phyloP scores from a whole-genome alignment of 1,140 invertebrate genomes.

The Drosophila punjabiensis region DNA sequence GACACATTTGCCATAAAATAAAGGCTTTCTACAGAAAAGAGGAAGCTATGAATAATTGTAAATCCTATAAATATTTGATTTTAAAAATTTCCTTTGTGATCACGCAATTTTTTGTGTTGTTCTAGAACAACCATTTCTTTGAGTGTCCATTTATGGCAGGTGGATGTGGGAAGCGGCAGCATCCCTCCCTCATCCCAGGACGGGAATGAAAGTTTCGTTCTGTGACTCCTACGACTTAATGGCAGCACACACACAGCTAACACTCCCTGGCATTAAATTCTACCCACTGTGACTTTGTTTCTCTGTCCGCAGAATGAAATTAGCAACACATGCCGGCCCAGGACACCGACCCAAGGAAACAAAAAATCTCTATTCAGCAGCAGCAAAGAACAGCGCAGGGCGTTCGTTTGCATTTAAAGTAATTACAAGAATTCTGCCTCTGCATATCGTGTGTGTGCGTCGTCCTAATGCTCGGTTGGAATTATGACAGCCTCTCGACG shows the following conservation, averaged over 20 bases:
- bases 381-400: slow-evolving; percentile 13
- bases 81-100: too few species aligned
- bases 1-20: too few species aligned
- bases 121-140: neutral
- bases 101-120: neutral
- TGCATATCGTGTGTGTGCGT: slow-evolving; percentile 17
- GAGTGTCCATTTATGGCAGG: slow-evolving; percentile 25
- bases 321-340: slow-evolving; percentile 71
- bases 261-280: slow-evolving; percentile 16
- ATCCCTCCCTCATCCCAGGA: slow-evolving; percentile 15
- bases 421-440: slow-evolving; percentile 64
- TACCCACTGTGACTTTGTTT: slow-evolving; percentile 40
- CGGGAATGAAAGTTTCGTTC: slow-evolving; percentile 68
- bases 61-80: neutral
- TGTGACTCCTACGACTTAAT: slow-evolving; percentile 63
- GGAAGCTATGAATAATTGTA: too few species aligned
- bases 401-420: slow-evolving; percentile 63
- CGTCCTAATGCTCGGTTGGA: slow-evolving; percentile 32
- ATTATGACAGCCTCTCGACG: slow-evolving; percentile 59
- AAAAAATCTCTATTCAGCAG: slow-evolving; percentile 21
- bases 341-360: slow-evolving; percentile 13
- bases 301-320: slow-evolving; percentile 62
- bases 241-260: slow-evolving; percentile 41
- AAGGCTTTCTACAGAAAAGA: too few species aligned
- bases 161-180: slow-evolving; percentile 13